A percentile compares a stretch with the other conserved stretches of the same genome.
phyloP scores from a whole-genome alignment of 2,113 vertebrate species.

The Chaenogobius annularis region DNA sequence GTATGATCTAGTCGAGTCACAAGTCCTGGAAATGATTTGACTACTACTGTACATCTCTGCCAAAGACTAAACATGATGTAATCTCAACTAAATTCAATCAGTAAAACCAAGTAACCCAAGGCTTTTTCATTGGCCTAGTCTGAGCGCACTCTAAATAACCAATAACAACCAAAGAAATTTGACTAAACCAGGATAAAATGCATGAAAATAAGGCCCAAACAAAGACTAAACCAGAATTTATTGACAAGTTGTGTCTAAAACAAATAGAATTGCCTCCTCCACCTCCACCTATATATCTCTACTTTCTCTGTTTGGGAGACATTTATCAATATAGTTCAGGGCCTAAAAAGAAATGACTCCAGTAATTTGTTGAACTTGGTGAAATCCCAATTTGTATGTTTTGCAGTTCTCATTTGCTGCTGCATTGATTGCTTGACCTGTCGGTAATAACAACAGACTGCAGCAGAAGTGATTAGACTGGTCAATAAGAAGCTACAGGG shows the following conservation, averaged over 20 bases:
- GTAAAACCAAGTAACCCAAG: no score
- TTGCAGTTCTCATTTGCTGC: conserved; percentile 20
- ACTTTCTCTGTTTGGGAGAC: conserved; percentile 12
- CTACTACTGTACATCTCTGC: no score
- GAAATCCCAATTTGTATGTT: conserved; percentile 13
- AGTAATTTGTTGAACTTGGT: conserved; percentile 3
- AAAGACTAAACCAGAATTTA: background rate
- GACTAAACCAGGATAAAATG: no score
- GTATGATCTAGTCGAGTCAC: no score
- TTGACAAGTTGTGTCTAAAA: background rate
- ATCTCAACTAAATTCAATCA: no score
- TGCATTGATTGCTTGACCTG: conserved; percentile 33
- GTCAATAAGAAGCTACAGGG: conserved; percentile 23
- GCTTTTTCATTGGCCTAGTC: no score
- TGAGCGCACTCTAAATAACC: no score
- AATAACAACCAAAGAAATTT: no score
- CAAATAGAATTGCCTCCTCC: background rate
- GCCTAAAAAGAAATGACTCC: conserved; percentile 24
- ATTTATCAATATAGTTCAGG: conserved; percentile 25
- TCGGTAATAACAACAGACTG: conserved; percentile 30
- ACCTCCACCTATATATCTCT: background rate
- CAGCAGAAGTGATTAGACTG: conserved; percentile 30
- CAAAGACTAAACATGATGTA: no score
- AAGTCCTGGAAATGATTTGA: no score
- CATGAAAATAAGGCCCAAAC: background rate